phyloP scores from a whole-genome alignment of 2,888 invertebrate species.

The Agrenia bidenticulata region DNA sequence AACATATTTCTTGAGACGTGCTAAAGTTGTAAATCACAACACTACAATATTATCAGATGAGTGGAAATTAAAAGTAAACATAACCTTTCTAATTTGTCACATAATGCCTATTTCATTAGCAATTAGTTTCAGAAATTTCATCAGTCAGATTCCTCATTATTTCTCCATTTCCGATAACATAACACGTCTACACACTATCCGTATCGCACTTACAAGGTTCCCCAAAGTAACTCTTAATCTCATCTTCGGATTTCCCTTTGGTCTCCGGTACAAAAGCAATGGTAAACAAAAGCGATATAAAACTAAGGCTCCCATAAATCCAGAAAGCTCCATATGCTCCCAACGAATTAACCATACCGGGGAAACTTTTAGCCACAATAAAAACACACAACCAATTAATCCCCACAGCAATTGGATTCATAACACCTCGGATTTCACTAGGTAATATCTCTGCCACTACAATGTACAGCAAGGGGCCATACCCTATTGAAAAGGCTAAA shows the following conservation, averaged over 20 bases:
- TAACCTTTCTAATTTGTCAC: no score
- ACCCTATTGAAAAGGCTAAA: slow-evolving; percentile 41
- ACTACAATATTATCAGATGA: no score
- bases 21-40: no score
- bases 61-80: no score
- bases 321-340: slow-evolving; percentile 44
- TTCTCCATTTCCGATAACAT: no score
- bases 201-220: neutral
- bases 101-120: no score
- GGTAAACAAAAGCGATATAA: slow-evolving; percentile 41
- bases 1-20: no score
- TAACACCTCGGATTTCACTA: slow-evolving; percentile 34
- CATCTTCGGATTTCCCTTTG: slow-evolving; percentile 42
- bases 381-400: slow-evolving; percentile 49
- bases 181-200: no score
- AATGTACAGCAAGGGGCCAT: slow-evolving; percentile 46
- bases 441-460: slow-evolving; percentile 48
- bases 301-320: slow-evolving; percentile 33
- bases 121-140: no score
- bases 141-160: no score
- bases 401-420: slow-evolving; percentile 43
- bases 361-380: slow-evolving; percentile 45
- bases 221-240: slow-evolving; percentile 43
- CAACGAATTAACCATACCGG: slow-evolving; percentile 39
- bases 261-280: slow-evolving; percentile 47